phyloP scores from a whole-genome alignment of 64 coral and sea anemone genomes.

The Anthopleura sola region DNA sequence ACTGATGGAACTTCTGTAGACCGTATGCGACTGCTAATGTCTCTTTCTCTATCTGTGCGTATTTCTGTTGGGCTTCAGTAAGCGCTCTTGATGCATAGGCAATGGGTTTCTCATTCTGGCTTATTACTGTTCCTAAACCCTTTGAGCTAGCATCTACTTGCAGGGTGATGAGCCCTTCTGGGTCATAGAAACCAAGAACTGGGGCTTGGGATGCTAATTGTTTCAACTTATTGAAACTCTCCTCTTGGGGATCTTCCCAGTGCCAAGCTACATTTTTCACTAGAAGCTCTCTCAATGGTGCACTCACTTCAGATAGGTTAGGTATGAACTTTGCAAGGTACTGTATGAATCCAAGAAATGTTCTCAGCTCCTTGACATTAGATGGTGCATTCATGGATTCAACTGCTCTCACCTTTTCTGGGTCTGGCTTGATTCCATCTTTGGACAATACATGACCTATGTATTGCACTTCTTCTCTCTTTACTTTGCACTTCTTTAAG shows the following conservation, averaged over 20 bases:
- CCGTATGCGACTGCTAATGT: slow-evolving; percentile 32
- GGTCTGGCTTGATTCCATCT: slow-evolving; percentile 44
- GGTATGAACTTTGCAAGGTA: slow-evolving; percentile 49
- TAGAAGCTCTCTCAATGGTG: slow-evolving; percentile 44
- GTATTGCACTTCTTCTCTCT: slow-evolving; percentile 22
- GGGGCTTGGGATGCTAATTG: slow-evolving; percentile 11
- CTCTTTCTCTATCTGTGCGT: background rate
- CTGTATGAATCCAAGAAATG: slow-evolving; percentile 41
- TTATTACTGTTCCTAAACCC: slow-evolving; percentile 34
- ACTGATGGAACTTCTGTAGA: slow-evolving; percentile 42
- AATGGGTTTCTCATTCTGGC: slow-evolving; percentile 30
- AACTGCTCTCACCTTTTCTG: slow-evolving; percentile 39
- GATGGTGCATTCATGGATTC: slow-evolving; percentile 26
- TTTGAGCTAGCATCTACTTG: slow-evolving; percentile 36
- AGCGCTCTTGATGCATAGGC: background rate
- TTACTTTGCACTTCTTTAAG: too few relatives aligned
- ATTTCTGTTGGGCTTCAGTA: slow-evolving; percentile 12
- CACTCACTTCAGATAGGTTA: slow-evolving; percentile 9
- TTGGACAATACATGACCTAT: slow-evolving; percentile 40
- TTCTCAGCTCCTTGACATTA: slow-evolving; percentile 20
- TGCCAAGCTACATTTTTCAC: slow-evolving; percentile 40
- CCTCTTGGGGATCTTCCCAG: slow-evolving; percentile 26
- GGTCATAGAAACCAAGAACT: slow-evolving; percentile 37
- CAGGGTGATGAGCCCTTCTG: slow-evolving; percentile 9
- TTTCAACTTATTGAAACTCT: background rate